A percentile compares a stretch with the other conserved stretches of the same genome.
phyloP scores from a whole-genome alignment of 2,888 invertebrate genomes.

The Dynastes tityus region DNA sequence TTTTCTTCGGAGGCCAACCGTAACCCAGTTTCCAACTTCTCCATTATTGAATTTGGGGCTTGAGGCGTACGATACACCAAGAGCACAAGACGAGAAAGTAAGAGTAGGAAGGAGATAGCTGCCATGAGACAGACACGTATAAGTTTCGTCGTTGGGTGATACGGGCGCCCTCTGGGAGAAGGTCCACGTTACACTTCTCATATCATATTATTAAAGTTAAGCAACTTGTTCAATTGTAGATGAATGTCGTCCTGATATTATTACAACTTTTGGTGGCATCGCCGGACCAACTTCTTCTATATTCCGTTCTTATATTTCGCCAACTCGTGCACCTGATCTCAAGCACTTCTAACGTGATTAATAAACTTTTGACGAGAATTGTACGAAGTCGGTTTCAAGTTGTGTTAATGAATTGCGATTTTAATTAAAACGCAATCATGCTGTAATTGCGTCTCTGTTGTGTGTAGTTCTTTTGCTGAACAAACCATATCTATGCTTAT shows the following conservation, averaged over 20 bases:
- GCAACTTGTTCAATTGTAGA: constrained; percentile 58
- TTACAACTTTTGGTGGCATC: constrained; percentile 28
- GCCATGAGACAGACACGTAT: constrained; percentile 7
- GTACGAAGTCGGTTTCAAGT: neutral
- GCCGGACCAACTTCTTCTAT: constrained; percentile 18
- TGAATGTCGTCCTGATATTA: constrained; percentile 38
- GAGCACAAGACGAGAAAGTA: neutral
- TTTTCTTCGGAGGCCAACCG: constrained; percentile 6
- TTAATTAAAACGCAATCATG: neutral
- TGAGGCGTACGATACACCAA: neutral
- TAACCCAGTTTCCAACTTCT: constrained; percentile 31
- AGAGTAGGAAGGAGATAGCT: neutral
- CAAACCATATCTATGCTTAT: too few relatives aligned
- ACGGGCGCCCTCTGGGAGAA: constrained; percentile 36
- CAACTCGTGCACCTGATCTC: constrained; percentile 24
- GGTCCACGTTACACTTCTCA: constrained; percentile 53
- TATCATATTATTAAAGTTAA: constrained; percentile 59
- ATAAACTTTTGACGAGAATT: constrained; percentile 24
- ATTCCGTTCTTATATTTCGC: constrained; percentile 10
- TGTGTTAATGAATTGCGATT: neutral
- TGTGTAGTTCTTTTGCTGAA: neutral
- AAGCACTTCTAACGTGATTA: constrained; percentile 19
- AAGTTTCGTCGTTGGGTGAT: constrained; percentile 6
- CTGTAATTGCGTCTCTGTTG: neutral
- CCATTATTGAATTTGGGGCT: constrained; percentile 21